Percentiles rank a stretch among this genome's conserved stretches.
These are phyloP conservation scores for Nesometra sesokonis DNA, from an alignment of 35 echinoderm and acorn worm genomes.

Conservation along the genomic window DNA sequence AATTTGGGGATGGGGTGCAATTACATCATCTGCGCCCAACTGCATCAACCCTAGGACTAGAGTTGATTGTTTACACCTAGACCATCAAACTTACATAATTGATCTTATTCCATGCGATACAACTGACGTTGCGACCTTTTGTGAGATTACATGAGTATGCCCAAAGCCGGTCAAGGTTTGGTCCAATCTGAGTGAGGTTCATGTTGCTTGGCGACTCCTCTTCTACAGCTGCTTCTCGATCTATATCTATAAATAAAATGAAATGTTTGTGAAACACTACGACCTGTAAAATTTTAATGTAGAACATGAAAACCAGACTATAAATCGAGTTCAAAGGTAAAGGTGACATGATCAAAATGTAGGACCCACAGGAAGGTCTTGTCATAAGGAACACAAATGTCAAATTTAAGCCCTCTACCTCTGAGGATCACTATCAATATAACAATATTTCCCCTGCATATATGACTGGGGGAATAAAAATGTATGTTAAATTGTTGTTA, in stretches of 20 bases:
- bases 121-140: conserved; percentile 89
- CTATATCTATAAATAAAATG: conserved; percentile 35
- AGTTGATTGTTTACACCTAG: too few species aligned
- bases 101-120: conserved; percentile 77
- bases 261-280: not conserved
- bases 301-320: too few species aligned
- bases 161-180: conserved; percentile 93
- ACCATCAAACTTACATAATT: conserved; percentile 56
- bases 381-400: too few species aligned
- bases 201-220: conserved; percentile 29
- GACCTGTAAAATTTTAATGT: too few species aligned
- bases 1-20: too few species aligned
- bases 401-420: not conserved
- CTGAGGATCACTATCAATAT: not conserved
- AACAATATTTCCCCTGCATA: not conserved
- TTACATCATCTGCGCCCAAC: too few species aligned
- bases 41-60: too few species aligned
- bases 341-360: not conserved
- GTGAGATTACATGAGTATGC: conserved; percentile 76
- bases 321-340: too few species aligned
- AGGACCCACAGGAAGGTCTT: too few species aligned
- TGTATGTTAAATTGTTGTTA: too few species aligned
- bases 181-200: conserved; percentile 70
- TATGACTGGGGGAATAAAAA: not conserved
- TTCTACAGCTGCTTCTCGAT: conserved; percentile 28